phyloP scores from a whole-genome alignment of 2,113 vertebrate genomes.

The Syngnathus scovelli region DNA sequence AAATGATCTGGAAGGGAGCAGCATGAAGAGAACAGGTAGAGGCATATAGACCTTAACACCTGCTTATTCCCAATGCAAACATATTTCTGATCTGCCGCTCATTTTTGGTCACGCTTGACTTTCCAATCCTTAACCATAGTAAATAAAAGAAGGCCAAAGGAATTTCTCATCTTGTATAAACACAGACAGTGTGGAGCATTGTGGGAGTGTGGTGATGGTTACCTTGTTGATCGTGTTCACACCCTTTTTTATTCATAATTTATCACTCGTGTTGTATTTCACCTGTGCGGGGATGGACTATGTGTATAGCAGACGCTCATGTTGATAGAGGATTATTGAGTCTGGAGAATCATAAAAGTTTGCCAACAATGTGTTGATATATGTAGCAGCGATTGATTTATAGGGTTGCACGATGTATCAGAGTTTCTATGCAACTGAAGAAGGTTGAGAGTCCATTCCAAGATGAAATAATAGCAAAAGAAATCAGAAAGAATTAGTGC shows the following conservation, averaged over 20 bases:
- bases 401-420: neutral
- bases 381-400: neutral
- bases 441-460: neutral
- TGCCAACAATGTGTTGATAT: neutral
- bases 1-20: constrained; percentile 48
- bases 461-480: neutral
- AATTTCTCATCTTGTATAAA: constrained; percentile 53
- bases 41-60: constrained; percentile 49
- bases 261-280: neutral
- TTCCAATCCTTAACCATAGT: constrained; percentile 31
- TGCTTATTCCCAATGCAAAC: constrained; percentile 32
- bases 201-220: constrained; percentile 13
- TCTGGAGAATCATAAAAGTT: neutral
- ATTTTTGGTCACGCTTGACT: constrained; percentile 18
- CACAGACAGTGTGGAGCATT: constrained; percentile 32
- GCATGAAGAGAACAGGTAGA: constrained; percentile 47
- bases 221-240: constrained; percentile 4
- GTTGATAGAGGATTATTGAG: neutral
- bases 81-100: constrained; percentile 26
- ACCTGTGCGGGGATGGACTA: neutral
- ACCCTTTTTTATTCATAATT: neutral
- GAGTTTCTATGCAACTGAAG: neutral
- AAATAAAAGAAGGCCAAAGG: constrained; percentile 44
- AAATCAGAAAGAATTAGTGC: neutral
- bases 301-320: neutral